Evolutionary conservation across 1,140 invertebrate species (phyloP).

Genomic region (Brachionus sp.): DNA sequence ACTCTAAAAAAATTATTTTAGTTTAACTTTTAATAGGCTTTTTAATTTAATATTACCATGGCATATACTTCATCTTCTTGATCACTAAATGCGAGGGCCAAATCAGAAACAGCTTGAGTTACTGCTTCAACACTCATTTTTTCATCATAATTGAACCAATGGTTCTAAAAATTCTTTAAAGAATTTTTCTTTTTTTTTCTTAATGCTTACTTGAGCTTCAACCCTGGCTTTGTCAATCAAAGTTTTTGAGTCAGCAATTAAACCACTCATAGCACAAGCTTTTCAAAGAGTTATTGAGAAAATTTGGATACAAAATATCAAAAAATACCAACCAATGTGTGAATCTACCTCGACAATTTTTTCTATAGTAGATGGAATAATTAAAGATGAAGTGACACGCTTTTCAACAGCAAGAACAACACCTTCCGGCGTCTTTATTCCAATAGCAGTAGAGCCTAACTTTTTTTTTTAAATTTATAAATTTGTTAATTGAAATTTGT

Average conservation of each 20-base stretch:
- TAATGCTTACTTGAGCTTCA: conserved; percentile 68
- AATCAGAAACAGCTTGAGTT: conserved; percentile 92
- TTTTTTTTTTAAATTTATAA: conserved; percentile 49
- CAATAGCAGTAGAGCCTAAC: conserved; percentile 96
- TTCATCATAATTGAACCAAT: conserved; percentile 97
- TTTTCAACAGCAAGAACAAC: conserved; percentile 96
- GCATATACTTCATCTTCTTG: conserved; percentile 86
- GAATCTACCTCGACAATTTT: conserved; percentile 91
- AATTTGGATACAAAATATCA: neutral
- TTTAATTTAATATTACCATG: conserved; percentile 66
- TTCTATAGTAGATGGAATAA: conserved; percentile 92
- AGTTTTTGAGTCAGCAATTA: conserved; percentile 95
- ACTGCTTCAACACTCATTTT: conserved; percentile 93
- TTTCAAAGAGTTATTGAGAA: neutral
- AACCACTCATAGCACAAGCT: conserved; percentile 90
- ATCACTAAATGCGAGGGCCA: conserved; percentile 97
- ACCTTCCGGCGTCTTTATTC: conserved; percentile 87
- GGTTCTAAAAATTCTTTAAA: conserved; percentile 67
- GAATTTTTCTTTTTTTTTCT: neutral
- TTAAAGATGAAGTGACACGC: conserved; percentile 88
- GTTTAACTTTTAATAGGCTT: neutral
- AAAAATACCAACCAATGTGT: conserved; percentile 72
- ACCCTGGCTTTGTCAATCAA: conserved; percentile 88
- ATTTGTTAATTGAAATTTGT: conserved; percentile 27
- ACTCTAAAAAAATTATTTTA: conserved; percentile 64